A percentile compares a stretch with the other conserved stretches of the same genome.
Conservation (phyloP, 2,888 invertebrate species). For the Chaetoderma sp. region DNA sequence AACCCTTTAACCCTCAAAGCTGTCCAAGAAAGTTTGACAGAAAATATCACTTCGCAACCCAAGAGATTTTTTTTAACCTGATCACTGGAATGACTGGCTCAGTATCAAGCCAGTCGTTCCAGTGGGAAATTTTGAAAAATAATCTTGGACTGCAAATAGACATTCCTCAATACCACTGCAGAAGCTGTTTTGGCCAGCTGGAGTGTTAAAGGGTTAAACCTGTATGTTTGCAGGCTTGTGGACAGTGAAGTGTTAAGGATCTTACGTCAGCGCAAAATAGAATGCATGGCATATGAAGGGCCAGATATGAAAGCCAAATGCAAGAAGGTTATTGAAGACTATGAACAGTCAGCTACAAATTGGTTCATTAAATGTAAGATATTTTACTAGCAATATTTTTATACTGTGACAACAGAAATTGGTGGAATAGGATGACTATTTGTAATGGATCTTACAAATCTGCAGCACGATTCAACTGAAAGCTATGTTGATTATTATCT, state of each 20-base stretch:
- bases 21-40: no score
- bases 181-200: no score
- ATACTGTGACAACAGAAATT: background rate
- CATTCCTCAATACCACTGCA: no score
- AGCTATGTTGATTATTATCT: no score
- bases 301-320: conserved; percentile 81
- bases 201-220: no score
- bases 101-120: no score
- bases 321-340: conserved; percentile 74
- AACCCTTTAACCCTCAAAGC: no score
- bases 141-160: no score
- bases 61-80: no score
- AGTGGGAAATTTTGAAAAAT: no score
- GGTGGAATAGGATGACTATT: background rate
- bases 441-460: background rate
- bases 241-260: conserved; percentile 86
- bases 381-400: background rate
- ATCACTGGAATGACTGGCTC: no score
- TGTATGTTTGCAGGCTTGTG: conserved; percentile 78
- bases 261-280: conserved; percentile 85
- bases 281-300: conserved; percentile 79
- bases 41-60: no score
- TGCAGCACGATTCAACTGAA: background rate
- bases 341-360: conserved; percentile 83
- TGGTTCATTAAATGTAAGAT: conserved; percentile 93